These are phyloP conservation scores for Eubasilissa splendida DNA, from an alignment of 2,888 invertebrate genomes.

Conservation along the genomic window DNA sequence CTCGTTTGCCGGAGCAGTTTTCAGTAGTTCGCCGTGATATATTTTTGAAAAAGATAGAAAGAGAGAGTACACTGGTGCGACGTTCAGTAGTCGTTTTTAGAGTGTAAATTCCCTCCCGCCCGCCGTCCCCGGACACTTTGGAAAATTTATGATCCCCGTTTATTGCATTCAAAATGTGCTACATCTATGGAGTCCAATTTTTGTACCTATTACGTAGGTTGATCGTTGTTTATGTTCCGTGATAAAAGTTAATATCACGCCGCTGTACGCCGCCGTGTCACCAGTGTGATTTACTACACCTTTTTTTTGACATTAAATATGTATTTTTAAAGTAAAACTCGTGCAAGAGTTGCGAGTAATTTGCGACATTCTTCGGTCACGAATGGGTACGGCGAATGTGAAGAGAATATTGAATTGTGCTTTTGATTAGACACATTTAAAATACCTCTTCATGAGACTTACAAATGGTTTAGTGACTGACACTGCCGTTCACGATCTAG, in stretches of 20 bases:
- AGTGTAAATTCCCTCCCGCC: constrained; percentile 13
- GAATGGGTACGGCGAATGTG: no score
- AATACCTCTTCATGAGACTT: no score
- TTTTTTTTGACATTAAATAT: no score
- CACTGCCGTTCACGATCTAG: no score
- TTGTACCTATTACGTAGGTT: constrained; percentile 22
- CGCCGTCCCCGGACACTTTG: constrained; percentile 37
- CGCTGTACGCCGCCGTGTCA: no score
- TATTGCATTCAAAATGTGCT: constrained; percentile 52
- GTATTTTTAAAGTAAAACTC: no score
- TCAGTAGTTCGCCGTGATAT: background rate
- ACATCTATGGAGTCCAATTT: constrained; percentile 9
- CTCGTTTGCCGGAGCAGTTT: background rate
- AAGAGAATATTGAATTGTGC: no score
- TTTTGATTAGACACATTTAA: no score
- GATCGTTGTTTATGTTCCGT: constrained; percentile 27
- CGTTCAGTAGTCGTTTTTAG: constrained; percentile 6
- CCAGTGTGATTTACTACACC: no score
- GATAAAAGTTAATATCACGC: constrained; percentile 26
- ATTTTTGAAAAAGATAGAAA: constrained; percentile 22
- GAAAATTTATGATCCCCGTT: constrained; percentile 45
- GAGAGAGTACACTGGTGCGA: background rate
- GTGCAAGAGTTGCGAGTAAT: no score
- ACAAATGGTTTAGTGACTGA: no score
- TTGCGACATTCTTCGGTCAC: no score